Evolutionary conservation across 2,888 invertebrate genomes (phyloP).

Genomic region (Idaea biselata): DNA sequence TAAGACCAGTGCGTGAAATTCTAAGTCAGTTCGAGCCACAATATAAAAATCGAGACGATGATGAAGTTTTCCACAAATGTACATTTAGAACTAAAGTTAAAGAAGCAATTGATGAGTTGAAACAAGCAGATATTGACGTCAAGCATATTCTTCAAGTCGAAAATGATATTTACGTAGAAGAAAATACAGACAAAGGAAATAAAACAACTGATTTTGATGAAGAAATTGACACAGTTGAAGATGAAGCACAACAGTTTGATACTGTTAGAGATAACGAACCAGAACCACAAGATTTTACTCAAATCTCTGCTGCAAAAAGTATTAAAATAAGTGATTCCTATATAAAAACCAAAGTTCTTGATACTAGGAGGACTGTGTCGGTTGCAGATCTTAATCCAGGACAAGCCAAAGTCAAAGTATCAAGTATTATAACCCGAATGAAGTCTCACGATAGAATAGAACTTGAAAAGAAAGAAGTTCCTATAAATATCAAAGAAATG

Average conservation of each 20-base stretch:
- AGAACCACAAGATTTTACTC: not conserved
- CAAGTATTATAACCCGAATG: slow-evolving; percentile 49
- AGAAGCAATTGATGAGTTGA: slow-evolving; percentile 9
- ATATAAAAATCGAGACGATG: slow-evolving; percentile 6
- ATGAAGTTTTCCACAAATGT: slow-evolving; percentile 1
- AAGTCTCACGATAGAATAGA: slow-evolving; percentile 49
- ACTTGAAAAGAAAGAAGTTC: slow-evolving; percentile 36
- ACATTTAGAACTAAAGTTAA: slow-evolving; percentile 11
- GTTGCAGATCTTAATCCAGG: slow-evolving; percentile 56
- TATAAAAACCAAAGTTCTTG: not conserved
- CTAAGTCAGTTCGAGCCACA: slow-evolving; percentile 15
- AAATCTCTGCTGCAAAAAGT: not conserved
- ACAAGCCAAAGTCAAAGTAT: slow-evolving; percentile 52
- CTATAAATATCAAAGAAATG: slow-evolving; percentile 48
- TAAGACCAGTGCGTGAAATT: slow-evolving; percentile 13
- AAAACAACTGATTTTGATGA: slow-evolving; percentile 2
- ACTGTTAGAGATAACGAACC: not conserved
- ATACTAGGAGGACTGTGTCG: slow-evolving; percentile 39
- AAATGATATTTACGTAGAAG: not conserved
- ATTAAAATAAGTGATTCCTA: not conserved
- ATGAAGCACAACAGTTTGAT: not conserved
- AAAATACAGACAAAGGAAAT: not conserved
- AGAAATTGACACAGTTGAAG: slow-evolving; percentile 8
- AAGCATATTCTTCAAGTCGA: not conserved
- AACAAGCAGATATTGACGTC: not conserved